phyloP scores from a whole-genome alignment of 2,888 invertebrate genomes.

The Ryuthela nishihirai region DNA sequence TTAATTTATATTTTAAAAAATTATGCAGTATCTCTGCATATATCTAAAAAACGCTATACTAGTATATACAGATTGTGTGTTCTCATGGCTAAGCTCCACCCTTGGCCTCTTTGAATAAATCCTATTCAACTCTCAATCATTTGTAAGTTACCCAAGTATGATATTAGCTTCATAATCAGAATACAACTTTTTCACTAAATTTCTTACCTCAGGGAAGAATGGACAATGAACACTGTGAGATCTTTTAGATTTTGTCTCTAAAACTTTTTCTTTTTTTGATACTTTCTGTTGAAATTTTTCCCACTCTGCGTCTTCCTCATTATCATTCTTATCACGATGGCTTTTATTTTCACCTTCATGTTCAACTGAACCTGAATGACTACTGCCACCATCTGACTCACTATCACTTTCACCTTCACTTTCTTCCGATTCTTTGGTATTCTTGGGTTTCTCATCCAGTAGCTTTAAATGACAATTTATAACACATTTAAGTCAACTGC shows the following conservation, averaged over 20 bases:
- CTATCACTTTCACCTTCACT: constrained; percentile 10
- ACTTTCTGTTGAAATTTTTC: constrained; percentile 85
- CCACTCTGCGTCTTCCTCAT: constrained; percentile 77
- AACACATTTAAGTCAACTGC: too few relatives aligned
- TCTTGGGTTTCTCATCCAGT: constrained; percentile 9
- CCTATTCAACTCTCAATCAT: too few relatives aligned
- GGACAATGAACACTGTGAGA: constrained; percentile 98
- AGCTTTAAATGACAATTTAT: too few relatives aligned
- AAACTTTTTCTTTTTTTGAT: constrained; percentile 71
- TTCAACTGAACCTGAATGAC: constrained; percentile 8
- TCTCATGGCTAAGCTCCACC: too few relatives aligned
- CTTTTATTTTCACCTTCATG: not conserved
- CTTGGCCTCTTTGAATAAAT: too few relatives aligned
- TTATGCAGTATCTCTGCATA: too few relatives aligned
- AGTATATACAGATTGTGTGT: too few relatives aligned
- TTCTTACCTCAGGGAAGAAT: constrained; percentile 79
- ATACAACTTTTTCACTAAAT: too few relatives aligned
- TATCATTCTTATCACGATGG: not conserved
- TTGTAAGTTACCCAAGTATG: too few relatives aligned
- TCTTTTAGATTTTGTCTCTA: constrained; percentile 88
- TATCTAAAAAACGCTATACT: too few relatives aligned
- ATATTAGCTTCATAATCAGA: too few relatives aligned
- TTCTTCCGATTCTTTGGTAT: constrained; percentile 29
- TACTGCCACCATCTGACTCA: constrained; percentile 12
- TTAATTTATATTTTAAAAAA: too few relatives aligned